Evolutionary conservation across 2,797 vertebrate genomes (phyloP).

Genomic region (Linurgus olivaceus): DNA sequence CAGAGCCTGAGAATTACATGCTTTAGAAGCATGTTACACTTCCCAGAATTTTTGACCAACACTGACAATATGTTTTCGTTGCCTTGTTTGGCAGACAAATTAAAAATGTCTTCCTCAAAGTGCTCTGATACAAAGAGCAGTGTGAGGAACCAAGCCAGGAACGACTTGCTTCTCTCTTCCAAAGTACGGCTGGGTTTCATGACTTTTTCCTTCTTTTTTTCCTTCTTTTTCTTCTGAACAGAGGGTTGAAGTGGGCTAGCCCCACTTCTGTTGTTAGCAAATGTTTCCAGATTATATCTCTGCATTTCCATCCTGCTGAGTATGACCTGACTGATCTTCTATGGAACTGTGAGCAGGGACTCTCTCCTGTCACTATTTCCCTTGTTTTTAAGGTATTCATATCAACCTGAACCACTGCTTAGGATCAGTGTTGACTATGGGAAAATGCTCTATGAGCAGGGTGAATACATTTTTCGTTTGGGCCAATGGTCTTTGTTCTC

Average conservation of each 20-base stretch:
- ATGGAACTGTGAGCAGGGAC: background rate
- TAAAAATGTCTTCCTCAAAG: background rate
- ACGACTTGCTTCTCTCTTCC: background rate
- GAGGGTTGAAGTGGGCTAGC: fast-evolving
- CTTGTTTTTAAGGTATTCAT: background rate
- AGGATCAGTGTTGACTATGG: background rate
- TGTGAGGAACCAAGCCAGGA: background rate
- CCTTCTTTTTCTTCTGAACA: background rate
- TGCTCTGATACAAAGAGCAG: background rate
- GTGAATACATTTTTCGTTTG: background rate
- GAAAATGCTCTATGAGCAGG: background rate
- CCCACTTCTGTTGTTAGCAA: background rate
- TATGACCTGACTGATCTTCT: background rate
- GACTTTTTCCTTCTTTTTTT: fast-evolving
- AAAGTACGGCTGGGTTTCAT: background rate
- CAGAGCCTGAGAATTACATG: background rate
- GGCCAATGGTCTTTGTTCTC: background rate
- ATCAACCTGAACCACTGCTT: background rate
- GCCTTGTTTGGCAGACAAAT: background rate
- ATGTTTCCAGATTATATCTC: background rate
- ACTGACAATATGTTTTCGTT: background rate
- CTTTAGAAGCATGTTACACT: background rate
- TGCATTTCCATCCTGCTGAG: background rate
- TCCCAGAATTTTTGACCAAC: background rate
- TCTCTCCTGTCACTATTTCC: background rate